Percentiles rank a stretch among this genome's conserved stretches.
Conservation (phyloP, 2,888 invertebrate genomes). For the Litoditis marina region DNA sequence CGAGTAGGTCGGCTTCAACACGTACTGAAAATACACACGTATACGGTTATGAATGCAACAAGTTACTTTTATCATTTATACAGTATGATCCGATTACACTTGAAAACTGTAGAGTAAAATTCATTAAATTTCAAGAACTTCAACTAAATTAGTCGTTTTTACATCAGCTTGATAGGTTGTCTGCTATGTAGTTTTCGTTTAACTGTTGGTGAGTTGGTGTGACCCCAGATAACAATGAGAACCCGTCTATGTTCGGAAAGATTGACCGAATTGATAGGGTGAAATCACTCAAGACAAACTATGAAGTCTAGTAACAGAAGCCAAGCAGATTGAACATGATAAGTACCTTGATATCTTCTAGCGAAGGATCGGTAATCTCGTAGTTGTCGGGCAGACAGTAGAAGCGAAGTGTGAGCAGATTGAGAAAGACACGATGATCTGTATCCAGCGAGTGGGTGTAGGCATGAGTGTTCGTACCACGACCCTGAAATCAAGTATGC, state of each 20-base stretch:
- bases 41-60: slow-evolving; percentile 5
- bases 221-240: not conserved
- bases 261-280: not conserved
- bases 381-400: slow-evolving; percentile 99
- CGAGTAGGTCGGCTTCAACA: slow-evolving; percentile 92
- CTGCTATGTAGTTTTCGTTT: too few species aligned
- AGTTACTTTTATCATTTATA: too few species aligned
- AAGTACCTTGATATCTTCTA: slow-evolving; percentile 82
- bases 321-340: not conserved
- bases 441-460: slow-evolving; percentile 98
- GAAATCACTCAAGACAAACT: not conserved
- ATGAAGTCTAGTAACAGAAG: not conserved
- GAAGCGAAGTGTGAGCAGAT: slow-evolving; percentile 91
- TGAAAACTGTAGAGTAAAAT: too few species aligned
- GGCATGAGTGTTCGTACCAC: slow-evolving; percentile 95
- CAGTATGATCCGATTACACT: too few species aligned
- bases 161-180: too few species aligned
- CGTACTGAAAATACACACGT: slow-evolving; percentile 70
- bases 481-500: slow-evolving; percentile 69
- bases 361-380: slow-evolving; percentile 90
- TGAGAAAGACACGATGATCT: slow-evolving; percentile 89
- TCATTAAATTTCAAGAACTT: too few species aligned
- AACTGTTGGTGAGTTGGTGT: not conserved
- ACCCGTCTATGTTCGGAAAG: not conserved
- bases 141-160: too few species aligned